Base-by-base conservation (phyloP, 2,797 vertebrate genomes). In the Podarcis siculus region DNA sequence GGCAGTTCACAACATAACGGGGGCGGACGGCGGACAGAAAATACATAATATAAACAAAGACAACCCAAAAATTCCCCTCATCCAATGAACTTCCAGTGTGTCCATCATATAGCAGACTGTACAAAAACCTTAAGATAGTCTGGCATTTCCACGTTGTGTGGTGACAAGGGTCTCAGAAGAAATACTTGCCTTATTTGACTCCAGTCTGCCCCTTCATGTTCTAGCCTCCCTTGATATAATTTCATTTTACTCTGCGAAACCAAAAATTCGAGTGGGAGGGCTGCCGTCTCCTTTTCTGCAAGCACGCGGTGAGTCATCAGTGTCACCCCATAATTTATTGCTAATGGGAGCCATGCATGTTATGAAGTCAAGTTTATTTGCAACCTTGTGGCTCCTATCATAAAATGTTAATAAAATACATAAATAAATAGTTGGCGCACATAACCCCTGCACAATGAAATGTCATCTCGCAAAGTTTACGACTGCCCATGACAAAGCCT, bases 381-480 rank as follows among this genome's bases (percentile, higher is more conserved):
- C 37, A 83, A 81, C 42, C 85, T 78, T 69, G 35, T 75, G 72
- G 69, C 78, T 92, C 88, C 69, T 79, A 85, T 85, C 75, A 89
- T 75, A 81, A 45, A 42, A 86, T 1, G 58, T 89, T 87, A 84
- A 25, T 79, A 90, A 93, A 87, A 85, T 85, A 55, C 64, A 78
- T 85, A 85, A 88, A 86, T 87, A 89, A 87, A 85, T 87, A 92
- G 42, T 89, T 81, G 88, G 85, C 71, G 75, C 19, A 37, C 55
- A 12, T 88, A 58, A 83, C 64, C 25, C 30, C n/a, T 66, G 32
- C 79, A 87, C 13, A 81, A 81, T 85, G 55, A 45, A 64, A 90
- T 90, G 77, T 83, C 86, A 90, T 55, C 55, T n/a, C 17, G 23
- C 55, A 64, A 71, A 80, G 69, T 87, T 88, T 87, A 87, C 78